These are phyloP conservation scores for Oncorhynchus clarkii DNA, from an alignment of 2,113 vertebrate species.

Conservation along the genomic window DNA sequence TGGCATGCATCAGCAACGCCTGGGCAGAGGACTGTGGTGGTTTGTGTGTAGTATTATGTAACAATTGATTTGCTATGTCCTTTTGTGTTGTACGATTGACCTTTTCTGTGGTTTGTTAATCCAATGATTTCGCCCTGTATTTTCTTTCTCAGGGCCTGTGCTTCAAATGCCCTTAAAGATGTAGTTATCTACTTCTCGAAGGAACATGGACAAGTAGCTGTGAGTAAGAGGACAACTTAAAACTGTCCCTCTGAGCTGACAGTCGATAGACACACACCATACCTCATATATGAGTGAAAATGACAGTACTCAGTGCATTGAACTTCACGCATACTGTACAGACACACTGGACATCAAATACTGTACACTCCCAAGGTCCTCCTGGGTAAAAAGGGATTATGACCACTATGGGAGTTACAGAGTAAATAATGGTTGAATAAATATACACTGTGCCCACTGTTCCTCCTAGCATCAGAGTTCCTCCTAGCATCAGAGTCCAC, in stretches of 20 bases:
- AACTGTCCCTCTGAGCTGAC: constrained; percentile 21
- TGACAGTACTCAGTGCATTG: neutral
- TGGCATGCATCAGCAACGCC: no score
- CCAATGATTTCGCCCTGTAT: neutral
- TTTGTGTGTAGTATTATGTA: no score
- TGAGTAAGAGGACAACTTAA: constrained; percentile 68
- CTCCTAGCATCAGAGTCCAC: neutral
- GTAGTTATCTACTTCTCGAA: constrained; percentile 76
- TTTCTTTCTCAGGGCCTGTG: constrained; percentile 78
- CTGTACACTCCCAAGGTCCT: no score
- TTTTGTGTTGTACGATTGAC: neutral
- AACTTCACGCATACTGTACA: neutral
- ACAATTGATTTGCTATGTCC: neutral
- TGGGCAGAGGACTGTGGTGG: no score
- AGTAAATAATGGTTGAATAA: neutral
- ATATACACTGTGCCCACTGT: no score
- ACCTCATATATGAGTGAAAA: neutral
- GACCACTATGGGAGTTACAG: neutral
- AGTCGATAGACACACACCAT: neutral
- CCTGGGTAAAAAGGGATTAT: neutral
- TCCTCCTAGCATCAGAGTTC: neutral
- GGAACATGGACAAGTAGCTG: constrained; percentile 85
- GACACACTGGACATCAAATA: neutral
- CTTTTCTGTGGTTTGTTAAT: neutral
- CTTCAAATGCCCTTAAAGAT: constrained; percentile 81